These are phyloP conservation scores for Malacoraja senta DNA, from an alignment of 2,797 vertebrate species.

Conservation along the genomic window DNA sequence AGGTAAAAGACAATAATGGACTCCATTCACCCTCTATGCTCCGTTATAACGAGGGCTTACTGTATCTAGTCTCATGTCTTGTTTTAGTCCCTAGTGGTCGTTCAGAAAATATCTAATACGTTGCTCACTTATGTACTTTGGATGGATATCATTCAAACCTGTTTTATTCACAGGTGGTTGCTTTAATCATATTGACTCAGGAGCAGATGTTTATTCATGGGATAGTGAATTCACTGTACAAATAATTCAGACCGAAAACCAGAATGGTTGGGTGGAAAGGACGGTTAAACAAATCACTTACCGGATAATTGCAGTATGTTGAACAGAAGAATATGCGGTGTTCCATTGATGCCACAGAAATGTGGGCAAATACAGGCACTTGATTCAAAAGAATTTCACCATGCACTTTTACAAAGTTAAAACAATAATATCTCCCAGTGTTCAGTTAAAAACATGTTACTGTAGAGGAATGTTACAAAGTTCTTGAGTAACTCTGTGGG, in stretches of 20 bases:
- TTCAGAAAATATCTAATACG: background rate
- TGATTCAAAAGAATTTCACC: background rate
- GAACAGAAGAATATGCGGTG: background rate
- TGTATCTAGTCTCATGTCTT: too few species aligned
- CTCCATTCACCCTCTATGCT: too few species aligned
- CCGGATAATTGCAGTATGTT: background rate
- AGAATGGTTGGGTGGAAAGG: background rate
- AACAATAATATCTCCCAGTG: background rate
- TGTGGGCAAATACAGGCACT: background rate
- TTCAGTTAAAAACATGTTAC: background rate
- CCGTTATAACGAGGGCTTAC: too few species aligned
- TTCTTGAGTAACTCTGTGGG: too few species aligned
- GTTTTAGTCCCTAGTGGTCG: too few species aligned
- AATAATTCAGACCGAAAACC: background rate
- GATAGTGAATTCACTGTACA: background rate
- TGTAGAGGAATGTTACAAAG: background rate
- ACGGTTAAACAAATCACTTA: background rate
- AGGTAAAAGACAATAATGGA: too few species aligned
- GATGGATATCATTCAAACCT: background rate
- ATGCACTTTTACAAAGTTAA: background rate
- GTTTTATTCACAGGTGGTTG: background rate
- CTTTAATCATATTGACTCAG: background rate
- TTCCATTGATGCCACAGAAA: background rate
- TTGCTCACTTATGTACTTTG: background rate
- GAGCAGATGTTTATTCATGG: background rate